Percentiles rank a stretch among this genome's conserved stretches.
These are phyloP conservation scores for Periplaneta americana DNA, from an alignment of 1,140 invertebrate species.

Conservation along the genomic window DNA sequence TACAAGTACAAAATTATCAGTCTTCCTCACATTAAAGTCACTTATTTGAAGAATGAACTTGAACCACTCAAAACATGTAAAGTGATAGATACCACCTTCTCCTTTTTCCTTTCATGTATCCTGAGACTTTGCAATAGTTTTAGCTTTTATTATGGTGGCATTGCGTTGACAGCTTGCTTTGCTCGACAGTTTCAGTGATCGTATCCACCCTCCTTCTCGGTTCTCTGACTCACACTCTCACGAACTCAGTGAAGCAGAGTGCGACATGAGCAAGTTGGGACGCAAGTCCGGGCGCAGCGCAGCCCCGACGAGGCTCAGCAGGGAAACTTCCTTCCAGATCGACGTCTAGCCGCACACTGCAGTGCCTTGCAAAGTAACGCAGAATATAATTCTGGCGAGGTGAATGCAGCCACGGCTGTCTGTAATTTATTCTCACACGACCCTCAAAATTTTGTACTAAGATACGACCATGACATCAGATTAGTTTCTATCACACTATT, in stretches of 20 bases:
- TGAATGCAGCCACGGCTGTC: not conserved
- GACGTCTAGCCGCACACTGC: conserved; percentile 27
- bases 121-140: too few relatives aligned
- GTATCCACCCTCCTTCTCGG: conserved; percentile 64
- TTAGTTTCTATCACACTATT: not conserved
- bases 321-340: conserved; percentile 34
- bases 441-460: too few relatives aligned
- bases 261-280: conserved; percentile 36
- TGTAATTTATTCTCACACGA: not conserved
- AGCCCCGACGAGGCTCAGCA: conserved; percentile 22
- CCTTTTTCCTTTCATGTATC: too few relatives aligned
- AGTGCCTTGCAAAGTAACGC: conserved; percentile 11
- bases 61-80: too few relatives aligned
- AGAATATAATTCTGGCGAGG: not conserved
- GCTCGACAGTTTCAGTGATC: conserved; percentile 57
- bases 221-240: conserved; percentile 57
- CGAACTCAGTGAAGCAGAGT: conserved; percentile 52
- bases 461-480: not conserved
- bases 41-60: too few relatives aligned
- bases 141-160: not conserved
- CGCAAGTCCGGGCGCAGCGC: conserved; percentile 24
- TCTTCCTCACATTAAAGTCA: too few relatives aligned
- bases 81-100: too few relatives aligned
- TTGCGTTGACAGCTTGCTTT: not conserved
- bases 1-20: too few relatives aligned